These are phyloP conservation scores for Silurus asotus DNA, from an alignment of 2,113 vertebrate species.

Conservation along the genomic window DNA sequence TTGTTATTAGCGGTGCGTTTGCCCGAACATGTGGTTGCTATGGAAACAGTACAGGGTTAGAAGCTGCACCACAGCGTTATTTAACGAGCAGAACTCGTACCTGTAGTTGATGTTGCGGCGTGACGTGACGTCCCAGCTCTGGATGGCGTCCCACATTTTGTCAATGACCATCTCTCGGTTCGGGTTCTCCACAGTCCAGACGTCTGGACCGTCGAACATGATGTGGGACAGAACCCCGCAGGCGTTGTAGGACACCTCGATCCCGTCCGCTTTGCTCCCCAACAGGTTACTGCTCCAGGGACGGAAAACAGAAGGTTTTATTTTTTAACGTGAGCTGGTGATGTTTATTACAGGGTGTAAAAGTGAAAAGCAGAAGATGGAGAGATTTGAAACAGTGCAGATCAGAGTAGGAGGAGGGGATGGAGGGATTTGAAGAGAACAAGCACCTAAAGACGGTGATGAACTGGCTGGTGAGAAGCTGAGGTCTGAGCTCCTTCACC, in stretches of 20 bases:
- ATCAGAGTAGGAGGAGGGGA: too few species aligned
- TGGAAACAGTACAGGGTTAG: not conserved
- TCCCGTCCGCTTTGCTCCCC: constrained; percentile 95
- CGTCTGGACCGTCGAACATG: constrained; percentile 92
- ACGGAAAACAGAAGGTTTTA: not conserved
- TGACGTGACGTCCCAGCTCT: constrained; percentile 96
- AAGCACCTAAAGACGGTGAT: constrained; percentile 92
- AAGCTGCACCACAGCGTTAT: not conserved
- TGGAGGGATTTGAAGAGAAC: not conserved
- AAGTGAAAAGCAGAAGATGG: not conserved
- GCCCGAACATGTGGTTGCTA: not conserved
- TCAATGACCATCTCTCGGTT: constrained; percentile 85
- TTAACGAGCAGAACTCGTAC: constrained; percentile 59
- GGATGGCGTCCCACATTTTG: constrained; percentile 95
- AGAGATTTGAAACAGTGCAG: too few species aligned
- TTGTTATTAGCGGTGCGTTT: not conserved
- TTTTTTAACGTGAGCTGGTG: not conserved
- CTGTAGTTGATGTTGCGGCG: constrained; percentile 99
- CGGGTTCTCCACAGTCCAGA: constrained; percentile 87
- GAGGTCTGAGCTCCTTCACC: constrained; percentile 87
- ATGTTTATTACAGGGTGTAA: not conserved
- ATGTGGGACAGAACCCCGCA: constrained; percentile 97
- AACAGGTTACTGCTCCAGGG: constrained; percentile 80
- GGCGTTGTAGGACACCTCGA: constrained; percentile 97
- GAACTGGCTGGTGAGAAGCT: constrained; percentile 94